Base-by-base conservation (phyloP, 2,113 vertebrate genomes). In the Eurypyga helias region DNA sequence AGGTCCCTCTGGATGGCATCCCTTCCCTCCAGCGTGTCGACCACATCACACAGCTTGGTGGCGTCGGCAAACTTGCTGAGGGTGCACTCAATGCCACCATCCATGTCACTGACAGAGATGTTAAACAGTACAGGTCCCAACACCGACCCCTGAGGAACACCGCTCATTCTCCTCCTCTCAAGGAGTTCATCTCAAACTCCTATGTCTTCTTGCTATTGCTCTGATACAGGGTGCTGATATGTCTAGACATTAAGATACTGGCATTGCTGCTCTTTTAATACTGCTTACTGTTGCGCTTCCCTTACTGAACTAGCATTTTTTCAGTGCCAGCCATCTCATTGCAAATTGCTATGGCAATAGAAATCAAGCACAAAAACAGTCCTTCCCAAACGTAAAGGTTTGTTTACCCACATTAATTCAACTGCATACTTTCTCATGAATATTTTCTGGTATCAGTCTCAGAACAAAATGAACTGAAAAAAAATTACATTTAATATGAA, bases 271-370 rank as follows among this genome's bases (percentile, higher is more conserved):
- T 87, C 20, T n/a, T 86, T 73, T 28, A 48, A 71, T 67, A 17
- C 38, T 43, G 3, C 72, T 82, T 60, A 7, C 36, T 85, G 6
- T 65, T 69, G 65, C 18, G 5, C 7, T 58, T 88, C 46, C 38
- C 51, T 28, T 73, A 6, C 76, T 58, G 23, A 83, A 25, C 17
- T n/a, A 17, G 18, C 21, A 55, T 20, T 62, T 89, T 51, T 75
- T 57, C 33, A 51, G 72, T 48, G 33, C 46, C 38, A 88, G 0
- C 31, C 79, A 51, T 38, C 71, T 29, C 64, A 20, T 62, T 92
- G 51, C 48, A 78, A 62, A 95, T 94, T 75, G 51, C 83, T 90
- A 90, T 95, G 93, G 94, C 80, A 87, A 83, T 92, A 55, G 69
- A 75, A 83, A 66, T 54, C 75, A 54, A 81, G 64, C 64, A 78